Evolutionary conservation across 2,888 invertebrate species (phyloP).

Genomic region (Acanthosepion esculentum): DNA sequence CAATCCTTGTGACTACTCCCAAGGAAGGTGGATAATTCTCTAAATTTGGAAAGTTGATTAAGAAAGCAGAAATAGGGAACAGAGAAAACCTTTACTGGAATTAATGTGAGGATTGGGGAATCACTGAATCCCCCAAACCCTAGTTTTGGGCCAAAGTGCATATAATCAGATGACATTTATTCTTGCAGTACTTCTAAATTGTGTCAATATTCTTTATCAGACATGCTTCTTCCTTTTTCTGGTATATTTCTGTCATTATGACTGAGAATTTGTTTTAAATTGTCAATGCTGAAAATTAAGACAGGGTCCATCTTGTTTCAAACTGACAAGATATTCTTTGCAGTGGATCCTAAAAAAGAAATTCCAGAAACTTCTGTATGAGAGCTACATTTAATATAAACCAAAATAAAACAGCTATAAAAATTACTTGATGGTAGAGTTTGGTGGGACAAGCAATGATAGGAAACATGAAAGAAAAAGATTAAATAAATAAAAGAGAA

Average conservation of each 20-base stretch:
- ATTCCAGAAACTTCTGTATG: background rate
- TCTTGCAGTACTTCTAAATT: background rate
- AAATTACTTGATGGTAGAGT: background rate
- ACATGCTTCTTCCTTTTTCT: slow-evolving; percentile 50
- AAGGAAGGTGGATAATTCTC: no score
- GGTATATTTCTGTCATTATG: slow-evolving; percentile 59
- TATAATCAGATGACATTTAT: background rate
- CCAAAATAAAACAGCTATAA: background rate
- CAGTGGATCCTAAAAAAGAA: slow-evolving; percentile 85
- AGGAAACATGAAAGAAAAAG: no score
- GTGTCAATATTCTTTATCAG: background rate
- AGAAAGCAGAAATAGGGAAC: no score
- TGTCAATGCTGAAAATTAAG: slow-evolving; percentile 84
- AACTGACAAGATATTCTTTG: slow-evolving; percentile 88
- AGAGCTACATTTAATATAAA: background rate
- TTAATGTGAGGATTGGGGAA: no score
- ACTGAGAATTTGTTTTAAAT: slow-evolving; percentile 78
- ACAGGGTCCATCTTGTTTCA: slow-evolving; percentile 85
- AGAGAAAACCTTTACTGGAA: no score
- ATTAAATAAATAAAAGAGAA: no score
- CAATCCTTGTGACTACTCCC: no score
- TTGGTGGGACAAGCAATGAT: no score
- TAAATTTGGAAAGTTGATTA: no score
- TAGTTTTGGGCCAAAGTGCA: no score
- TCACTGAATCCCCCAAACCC: no score